Evolutionary conservation across 2,797 vertebrate genomes (phyloP).

Genomic region (Poeciliopsis presidionis): DNA sequence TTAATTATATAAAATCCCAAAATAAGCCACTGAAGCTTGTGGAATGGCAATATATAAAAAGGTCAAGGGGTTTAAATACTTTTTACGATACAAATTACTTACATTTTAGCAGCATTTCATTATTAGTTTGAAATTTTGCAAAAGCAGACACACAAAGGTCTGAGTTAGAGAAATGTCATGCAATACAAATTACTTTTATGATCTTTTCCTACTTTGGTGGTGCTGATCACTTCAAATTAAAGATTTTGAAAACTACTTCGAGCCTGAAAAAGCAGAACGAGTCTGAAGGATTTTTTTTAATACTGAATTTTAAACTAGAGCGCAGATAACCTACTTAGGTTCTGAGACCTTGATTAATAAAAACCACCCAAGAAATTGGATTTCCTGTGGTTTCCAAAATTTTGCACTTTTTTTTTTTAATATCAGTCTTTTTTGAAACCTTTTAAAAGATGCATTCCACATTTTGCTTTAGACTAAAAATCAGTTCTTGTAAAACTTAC

Average conservation of each 20-base stretch:
- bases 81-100: background rate
- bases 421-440: background rate
- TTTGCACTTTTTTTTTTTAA: background rate
- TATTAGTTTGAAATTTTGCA: background rate
- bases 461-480: background rate
- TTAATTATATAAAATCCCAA: background rate
- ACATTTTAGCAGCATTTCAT: background rate
- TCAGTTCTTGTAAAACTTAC: background rate
- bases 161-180: background rate
- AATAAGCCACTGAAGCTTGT: background rate
- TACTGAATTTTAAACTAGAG: background rate
- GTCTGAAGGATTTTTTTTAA: background rate
- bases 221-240: background rate
- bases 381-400: conserved; percentile 1
- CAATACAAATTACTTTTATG: background rate
- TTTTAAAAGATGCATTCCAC: background rate
- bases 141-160: background rate
- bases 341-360: background rate
- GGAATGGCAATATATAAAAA: background rate
- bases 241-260: background rate
- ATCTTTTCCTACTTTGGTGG: background rate
- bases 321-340: background rate
- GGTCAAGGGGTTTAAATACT: background rate
- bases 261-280: no score
- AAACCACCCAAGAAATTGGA: background rate